Percentiles rank a stretch among this genome's conserved stretches.
Evolutionary conservation across 2,797 vertebrate genomes (phyloP).

Genomic region (Morus bassanus): DNA sequence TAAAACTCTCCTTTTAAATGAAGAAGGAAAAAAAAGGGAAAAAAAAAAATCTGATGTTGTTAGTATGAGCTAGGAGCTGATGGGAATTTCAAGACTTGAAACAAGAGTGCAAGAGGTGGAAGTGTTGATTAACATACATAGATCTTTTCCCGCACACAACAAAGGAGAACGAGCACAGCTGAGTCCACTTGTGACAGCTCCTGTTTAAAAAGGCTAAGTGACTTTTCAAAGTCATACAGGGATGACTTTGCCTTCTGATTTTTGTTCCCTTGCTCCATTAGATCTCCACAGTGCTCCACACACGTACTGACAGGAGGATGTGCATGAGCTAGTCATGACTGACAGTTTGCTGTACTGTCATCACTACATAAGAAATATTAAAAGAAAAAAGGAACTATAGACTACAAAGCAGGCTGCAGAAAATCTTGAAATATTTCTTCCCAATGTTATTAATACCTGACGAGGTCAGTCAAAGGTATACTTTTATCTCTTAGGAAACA

Average conservation of each 20-base stretch:
- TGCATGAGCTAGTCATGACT: conserved; percentile 8
- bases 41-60: not conserved
- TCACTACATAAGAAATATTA: not conserved
- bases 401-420: not conserved
- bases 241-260: conserved; percentile 24
- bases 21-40: not conserved
- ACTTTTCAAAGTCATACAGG: conserved; percentile 29
- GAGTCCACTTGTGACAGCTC: not conserved
- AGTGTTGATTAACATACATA: not conserved
- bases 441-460: not conserved
- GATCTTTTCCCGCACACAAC: not conserved
- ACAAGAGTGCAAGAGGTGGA: not conserved
- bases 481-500: not conserved
- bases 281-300: not conserved
- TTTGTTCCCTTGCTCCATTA: not conserved
- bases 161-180: not conserved
- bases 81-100: not conserved
- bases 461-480: not conserved
- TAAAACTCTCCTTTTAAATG: not conserved
- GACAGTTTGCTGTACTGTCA: not conserved
- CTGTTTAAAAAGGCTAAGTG: not conserved
- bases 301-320: conserved; percentile 2
- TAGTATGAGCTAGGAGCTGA: not conserved
- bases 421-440: not conserved
- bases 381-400: not conserved